Conservation (phyloP, 2,888 invertebrate genomes). For the Acrocera orbiculus region DNA sequence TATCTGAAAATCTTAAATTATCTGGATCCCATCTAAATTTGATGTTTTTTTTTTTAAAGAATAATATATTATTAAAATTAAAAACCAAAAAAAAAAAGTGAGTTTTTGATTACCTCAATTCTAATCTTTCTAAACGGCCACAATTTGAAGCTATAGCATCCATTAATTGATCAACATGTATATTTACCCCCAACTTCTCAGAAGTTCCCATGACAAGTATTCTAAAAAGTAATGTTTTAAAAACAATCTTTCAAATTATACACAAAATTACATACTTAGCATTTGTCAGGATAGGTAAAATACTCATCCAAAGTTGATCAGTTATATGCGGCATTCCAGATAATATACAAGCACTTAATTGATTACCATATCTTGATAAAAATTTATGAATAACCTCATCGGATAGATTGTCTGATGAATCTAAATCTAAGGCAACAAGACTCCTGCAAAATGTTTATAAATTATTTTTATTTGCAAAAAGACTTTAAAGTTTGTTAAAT, state of each 20-base stretch:
- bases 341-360: slow-evolving; percentile 71
- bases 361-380: slow-evolving; percentile 72
- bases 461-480: background rate
- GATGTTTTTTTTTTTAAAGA: background rate
- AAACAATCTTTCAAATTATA: slow-evolving; percentile 1
- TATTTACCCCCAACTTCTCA: slow-evolving; percentile 88
- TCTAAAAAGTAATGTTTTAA: slow-evolving; percentile 35
- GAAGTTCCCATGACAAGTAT: slow-evolving; percentile 95
- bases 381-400: slow-evolving; percentile 89
- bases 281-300: slow-evolving; percentile 77
- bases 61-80: slow-evolving; percentile 1
- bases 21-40: slow-evolving; percentile 80
- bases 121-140: slow-evolving; percentile 71
- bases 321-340: slow-evolving; percentile 97
- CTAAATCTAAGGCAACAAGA: slow-evolving; percentile 78
- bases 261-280: slow-evolving; percentile 51
- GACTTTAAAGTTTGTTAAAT: too few relatives aligned
- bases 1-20: slow-evolving; percentile 94
- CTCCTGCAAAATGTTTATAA: slow-evolving; percentile 31
- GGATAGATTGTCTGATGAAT: slow-evolving; percentile 85
- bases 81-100: too few relatives aligned
- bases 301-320: slow-evolving; percentile 94
- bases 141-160: slow-evolving; percentile 93
- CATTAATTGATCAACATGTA: slow-evolving; percentile 95
- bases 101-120: slow-evolving; percentile 44